Base-by-base conservation (phyloP, 2,797 vertebrate genomes). In the Amblyopsis hoosieri region DNA sequence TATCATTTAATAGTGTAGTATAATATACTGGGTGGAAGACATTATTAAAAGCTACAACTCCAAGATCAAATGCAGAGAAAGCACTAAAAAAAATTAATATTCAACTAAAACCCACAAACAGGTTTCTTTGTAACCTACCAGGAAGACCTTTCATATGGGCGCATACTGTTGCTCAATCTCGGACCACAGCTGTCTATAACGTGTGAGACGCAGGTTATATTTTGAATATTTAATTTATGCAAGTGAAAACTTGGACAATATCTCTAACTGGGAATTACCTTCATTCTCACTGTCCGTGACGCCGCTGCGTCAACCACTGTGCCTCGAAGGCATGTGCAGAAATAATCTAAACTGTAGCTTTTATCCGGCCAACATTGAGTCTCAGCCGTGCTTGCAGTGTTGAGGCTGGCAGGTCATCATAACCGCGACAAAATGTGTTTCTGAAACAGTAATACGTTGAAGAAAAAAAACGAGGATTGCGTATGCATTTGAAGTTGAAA, bases 201-300 rank as follows among this genome's bases (percentile, higher is more conserved):
- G 65, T 11, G 57, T 66, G 76, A 80, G 74, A 84, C 81, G 73
- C 70, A 81, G 74, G 78, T 82, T 68, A 74, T 47, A 69, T 65
- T 65, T 74, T 45, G 66, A 78, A 85, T 76, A 86, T 80, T 85
- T 82, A 83, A 86, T 80, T 85, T 82, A 83, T 46, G 71, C 81
- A 86, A 85, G 76, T n/a, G 46, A 64, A 58, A 62, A 59, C 71
- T 79, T 74, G 77, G 60, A 62, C 78, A 67, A 62, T 57, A 48
- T 57, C 62, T 63, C 61, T 50, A 45, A 45, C 73, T 46, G 74
- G 64, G 78, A 66, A 76, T 67, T 49, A 66, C 62, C 74, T 77
- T 81, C 64, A 64, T 71, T 53, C 70, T 71, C 62, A 72, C 69
- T 45, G 74, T 67, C 51, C 57, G 45, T 67, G 71, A 17, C 63